phyloP scores from a whole-genome alignment of 2,113 vertebrate species.

The Oncorhynchus kisutch region DNA sequence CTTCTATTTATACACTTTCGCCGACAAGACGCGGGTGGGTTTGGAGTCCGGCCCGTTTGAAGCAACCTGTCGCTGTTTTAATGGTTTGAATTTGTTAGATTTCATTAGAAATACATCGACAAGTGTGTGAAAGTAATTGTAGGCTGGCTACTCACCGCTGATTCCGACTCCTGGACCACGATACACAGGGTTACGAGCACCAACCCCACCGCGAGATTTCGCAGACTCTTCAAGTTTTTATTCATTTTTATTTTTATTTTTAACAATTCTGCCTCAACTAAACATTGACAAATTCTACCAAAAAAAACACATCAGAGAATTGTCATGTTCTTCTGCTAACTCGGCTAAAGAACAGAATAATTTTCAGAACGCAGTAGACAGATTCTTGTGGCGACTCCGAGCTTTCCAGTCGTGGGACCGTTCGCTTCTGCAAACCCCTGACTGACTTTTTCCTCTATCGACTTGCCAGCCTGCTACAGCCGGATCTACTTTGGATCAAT shows the following conservation, averaged over 20 bases:
- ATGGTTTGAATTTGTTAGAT: not conserved
- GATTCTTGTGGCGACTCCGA: slow-evolving; percentile 40
- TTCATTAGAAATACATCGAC: not conserved
- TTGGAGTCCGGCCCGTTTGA: slow-evolving; percentile 23
- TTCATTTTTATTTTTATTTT: slow-evolving; percentile 54
- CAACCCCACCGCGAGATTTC: slow-evolving; percentile 55
- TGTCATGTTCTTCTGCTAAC: slow-evolving; percentile 61
- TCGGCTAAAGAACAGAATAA: slow-evolving; percentile 14
- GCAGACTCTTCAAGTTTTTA: slow-evolving; percentile 55
- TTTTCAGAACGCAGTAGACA: slow-evolving; percentile 6
- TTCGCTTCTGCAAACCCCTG: slow-evolving; percentile 64
- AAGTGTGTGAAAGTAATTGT: slow-evolving; percentile 2
- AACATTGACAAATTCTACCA: slow-evolving; percentile 46
- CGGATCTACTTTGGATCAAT: slow-evolving; percentile 57
- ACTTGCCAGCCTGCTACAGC: slow-evolving; percentile 65
- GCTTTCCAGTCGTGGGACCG: slow-evolving; percentile 59
- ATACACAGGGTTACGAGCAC: slow-evolving; percentile 62
- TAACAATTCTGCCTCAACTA: slow-evolving; percentile 52
- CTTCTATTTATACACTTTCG: slow-evolving; percentile 59
- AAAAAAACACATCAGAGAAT: slow-evolving; percentile 28
- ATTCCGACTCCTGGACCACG: slow-evolving; percentile 59
- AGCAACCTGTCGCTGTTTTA: slow-evolving; percentile 7
- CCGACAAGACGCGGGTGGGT: slow-evolving; percentile 4
- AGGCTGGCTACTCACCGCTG: slow-evolving; percentile 68
- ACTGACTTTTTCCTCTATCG: slow-evolving; percentile 65